These are phyloP conservation scores for Clusia tigrina DNA, from an alignment of 2,888 invertebrate species.

Conservation along the genomic window DNA sequence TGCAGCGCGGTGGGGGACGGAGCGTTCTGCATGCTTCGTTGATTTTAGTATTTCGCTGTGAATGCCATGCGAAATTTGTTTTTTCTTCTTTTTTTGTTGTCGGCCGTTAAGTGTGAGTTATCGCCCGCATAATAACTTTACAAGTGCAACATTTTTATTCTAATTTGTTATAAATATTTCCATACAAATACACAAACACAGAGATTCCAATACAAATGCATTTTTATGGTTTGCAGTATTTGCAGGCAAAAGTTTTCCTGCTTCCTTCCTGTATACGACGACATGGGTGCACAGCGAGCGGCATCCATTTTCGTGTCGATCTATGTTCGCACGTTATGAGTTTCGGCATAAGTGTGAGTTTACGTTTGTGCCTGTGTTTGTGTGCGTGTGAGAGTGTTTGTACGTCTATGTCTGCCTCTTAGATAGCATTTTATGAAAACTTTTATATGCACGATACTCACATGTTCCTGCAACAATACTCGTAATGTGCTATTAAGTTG, in stretches of 20 bases:
- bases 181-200: background rate
- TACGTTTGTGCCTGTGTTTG: background rate
- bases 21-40: too few species aligned
- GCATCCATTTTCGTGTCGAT: background rate
- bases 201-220: background rate
- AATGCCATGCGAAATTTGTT: too few species aligned
- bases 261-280: too few species aligned
- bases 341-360: slow-evolving; percentile 1
- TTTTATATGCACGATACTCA: background rate
- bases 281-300: background rate
- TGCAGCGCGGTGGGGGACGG: too few species aligned
- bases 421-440: background rate
- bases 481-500: slow-evolving; percentile 4
- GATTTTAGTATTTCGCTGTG: too few species aligned
- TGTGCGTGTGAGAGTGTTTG: background rate
- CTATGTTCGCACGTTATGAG: slow-evolving; percentile 8
- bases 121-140: background rate
- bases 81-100: background rate
- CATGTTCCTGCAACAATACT: background rate
- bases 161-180: background rate
- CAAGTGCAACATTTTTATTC: slow-evolving; percentile 3
- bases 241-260: slow-evolving; percentile 3
- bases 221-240: background rate
- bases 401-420: background rate
- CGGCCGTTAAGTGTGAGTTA: background rate